Evolutionary conservation across 2,113 vertebrate species (phyloP), one percentile per base, ranked within the genome.

Genomic region (Hydrochoerus hydrochaeris): DNA sequence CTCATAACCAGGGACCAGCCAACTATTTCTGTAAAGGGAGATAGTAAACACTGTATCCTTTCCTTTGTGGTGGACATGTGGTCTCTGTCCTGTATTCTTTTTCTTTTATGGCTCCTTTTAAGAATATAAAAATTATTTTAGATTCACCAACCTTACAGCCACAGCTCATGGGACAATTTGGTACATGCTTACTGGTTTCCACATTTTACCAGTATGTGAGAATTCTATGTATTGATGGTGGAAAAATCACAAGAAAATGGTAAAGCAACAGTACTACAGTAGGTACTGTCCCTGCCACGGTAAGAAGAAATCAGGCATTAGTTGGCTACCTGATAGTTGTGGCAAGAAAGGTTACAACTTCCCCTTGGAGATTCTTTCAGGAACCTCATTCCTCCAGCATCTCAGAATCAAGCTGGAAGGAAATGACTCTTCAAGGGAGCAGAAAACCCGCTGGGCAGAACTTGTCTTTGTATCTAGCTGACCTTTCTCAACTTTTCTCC

Each of bases 401-500:
- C 67, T 30, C 44, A 57, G 88, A 96, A 60, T 62, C 7, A 1
- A 16, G 38, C 88, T 14, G 20, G 26, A 95, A 41, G 41, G 77
- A 88, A 26, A 41, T 5, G 7, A 73, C 77, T 95, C 58, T 84
- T 88, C 26, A 1, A 28, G 52, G 54, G n/a, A 90, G 13, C 1
- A 38, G 62, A 63, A 80, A 65, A 41, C n/a, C 20, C 63, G 60
- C 62, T 81, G 22, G 75, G 38, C 41, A 84, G 77, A 88, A 52
- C 69, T 12, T n/a, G 13, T 69, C 91, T 88, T 89, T 19, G 49
- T 7, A 16, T 84, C 46, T 58, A 54, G 46, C 77, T 44, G 63
- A 81, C 32, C 91, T 73, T 75, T 71, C 73, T 90, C 85, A 57
- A 3, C 60, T 69, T 94, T 90, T 80, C 75, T 94, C 49, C 78